phyloP scores from a whole-genome alignment of 2,113 vertebrate genomes.

The Notarius lentiginosus region DNA sequence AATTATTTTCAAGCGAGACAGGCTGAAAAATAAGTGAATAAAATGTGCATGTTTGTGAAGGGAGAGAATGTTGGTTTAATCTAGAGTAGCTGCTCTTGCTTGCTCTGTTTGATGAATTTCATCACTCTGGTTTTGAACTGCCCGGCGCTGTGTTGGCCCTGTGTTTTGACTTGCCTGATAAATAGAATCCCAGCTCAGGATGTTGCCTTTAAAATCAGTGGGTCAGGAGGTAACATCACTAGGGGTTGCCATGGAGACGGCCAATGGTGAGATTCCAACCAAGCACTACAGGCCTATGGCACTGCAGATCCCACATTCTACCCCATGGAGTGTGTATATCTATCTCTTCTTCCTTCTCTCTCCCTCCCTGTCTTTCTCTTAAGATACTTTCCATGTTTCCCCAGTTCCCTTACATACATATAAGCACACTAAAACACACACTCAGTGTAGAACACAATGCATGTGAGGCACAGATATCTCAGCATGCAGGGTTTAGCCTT shows the following conservation, averaged over 20 bases:
- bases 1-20: neutral
- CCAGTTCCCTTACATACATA: conserved; percentile 44
- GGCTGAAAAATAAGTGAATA: neutral
- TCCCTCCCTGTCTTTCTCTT: conserved; percentile 12
- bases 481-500: conserved; percentile 70
- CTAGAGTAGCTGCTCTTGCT: conserved; percentile 19
- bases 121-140: conserved; percentile 40
- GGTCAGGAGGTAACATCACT: conserved; percentile 76
- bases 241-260: conserved; percentile 77
- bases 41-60: conserved; percentile 7
- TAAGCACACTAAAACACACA: conserved; percentile 36
- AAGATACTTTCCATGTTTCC: conserved; percentile 29
- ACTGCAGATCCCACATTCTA: conserved; percentile 62
- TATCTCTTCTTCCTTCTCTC: conserved; percentile 39
- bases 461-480: conserved; percentile 69
- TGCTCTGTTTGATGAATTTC: conserved; percentile 45
- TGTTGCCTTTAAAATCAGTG: conserved; percentile 73
- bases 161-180: conserved; percentile 58
- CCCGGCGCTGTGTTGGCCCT: conserved; percentile 21
- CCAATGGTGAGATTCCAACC: conserved; percentile 68
- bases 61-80: conserved; percentile 17
- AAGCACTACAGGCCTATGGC: conserved; percentile 65
- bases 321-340: conserved; percentile 31
- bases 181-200: conserved; percentile 67
- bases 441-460: conserved; percentile 54